Base-by-base conservation (phyloP, 1,140 invertebrate species). In the Adoxophyes honmai region DNA sequence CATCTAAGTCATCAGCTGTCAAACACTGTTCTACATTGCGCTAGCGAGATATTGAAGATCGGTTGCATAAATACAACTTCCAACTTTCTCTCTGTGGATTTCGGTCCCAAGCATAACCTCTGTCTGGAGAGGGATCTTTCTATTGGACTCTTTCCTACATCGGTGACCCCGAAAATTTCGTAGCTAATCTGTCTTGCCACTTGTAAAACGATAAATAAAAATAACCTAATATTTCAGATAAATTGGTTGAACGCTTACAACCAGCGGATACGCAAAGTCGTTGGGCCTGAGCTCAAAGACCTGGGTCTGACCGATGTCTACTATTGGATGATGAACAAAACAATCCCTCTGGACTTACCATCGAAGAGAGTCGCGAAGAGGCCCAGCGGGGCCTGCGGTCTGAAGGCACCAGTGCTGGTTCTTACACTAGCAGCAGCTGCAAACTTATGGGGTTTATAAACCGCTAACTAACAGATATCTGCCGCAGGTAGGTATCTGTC, bases 321-420 rank as follows among this genome's bases (percentile, higher is more conserved):
- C 78, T 91, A 93, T 57, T 96, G 95, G 95, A 93, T 96, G 92
- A 92, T 94, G 91, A 92, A 92, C 62, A 94, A 95, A 76, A 96
- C 95, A 6, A 84, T 91, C 66, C 91, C 91, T 64, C 91, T 95
- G n/a, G 73, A 75, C 11, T 70, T 70, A 11, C 77, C 76, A 14
- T 73, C 78, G 1, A 81, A 81, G 56, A 62, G 39, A 33, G 66
- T 42, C 16, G 70, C 59, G 37, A 10, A 34, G 4, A 34, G 33
- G 6, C 44, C 54, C 16, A 57, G 33, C 57, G 39, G 56, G 2
- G 21, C 21, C 6, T 15, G 52, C 59, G 5, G 15, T 11, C 18
- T 13, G 21, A 15, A 16, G 6, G n/a, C 4, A 13, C 0, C 42
- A 2, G 6, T 6, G 21, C 42, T n/a, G 9, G 15, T n/a, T 10